phyloP scores from a whole-genome alignment of 2,888 invertebrate species.

The Lepetodrilus schrolli region DNA sequence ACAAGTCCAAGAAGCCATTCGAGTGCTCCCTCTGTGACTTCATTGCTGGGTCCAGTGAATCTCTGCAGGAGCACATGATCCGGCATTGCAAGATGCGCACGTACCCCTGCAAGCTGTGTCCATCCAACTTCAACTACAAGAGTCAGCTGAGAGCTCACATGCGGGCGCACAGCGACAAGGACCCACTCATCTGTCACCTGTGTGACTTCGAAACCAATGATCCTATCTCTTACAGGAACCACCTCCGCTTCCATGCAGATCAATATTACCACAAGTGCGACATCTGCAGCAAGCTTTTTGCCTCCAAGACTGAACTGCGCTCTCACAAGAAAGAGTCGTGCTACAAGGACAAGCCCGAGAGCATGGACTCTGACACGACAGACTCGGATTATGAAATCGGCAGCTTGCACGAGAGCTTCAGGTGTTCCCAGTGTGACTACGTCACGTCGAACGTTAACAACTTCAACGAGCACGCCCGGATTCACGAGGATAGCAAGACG shows the following conservation, averaged over 20 bases:
- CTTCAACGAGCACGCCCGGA: conserved; percentile 53
- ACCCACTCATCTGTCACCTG: conserved; percentile 62
- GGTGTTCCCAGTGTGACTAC: conserved; percentile 63
- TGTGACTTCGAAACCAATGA: conserved; percentile 69
- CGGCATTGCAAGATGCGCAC: conserved; percentile 72
- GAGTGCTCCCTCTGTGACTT: conserved; percentile 73
- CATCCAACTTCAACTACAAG: conserved; percentile 71
- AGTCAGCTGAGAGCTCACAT: conserved; percentile 74
- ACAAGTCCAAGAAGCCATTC: conserved; percentile 70
- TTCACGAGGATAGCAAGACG: conserved; percentile 48
- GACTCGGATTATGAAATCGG: neutral
- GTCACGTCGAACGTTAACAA: conserved; percentile 48
- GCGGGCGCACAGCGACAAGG: conserved; percentile 68
- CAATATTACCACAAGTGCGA: conserved; percentile 56
- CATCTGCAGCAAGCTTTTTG: conserved; percentile 49
- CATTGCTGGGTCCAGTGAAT: conserved; percentile 65
- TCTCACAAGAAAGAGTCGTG: conserved; percentile 49
- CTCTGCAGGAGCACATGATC: conserved; percentile 72
- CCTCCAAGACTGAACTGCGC: conserved; percentile 45
- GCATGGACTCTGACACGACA: conserved; percentile 32
- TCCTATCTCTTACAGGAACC: conserved; percentile 50
- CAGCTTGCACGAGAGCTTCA: conserved; percentile 40
- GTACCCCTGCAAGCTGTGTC: conserved; percentile 71
- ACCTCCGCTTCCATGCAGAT: conserved; percentile 48
- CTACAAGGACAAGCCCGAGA: conserved; percentile 32